Percentiles rank a stretch among this genome's conserved stretches.
phyloP scores from a whole-genome alignment of 2,888 invertebrate species.

The Ceriagrion tenellum region DNA sequence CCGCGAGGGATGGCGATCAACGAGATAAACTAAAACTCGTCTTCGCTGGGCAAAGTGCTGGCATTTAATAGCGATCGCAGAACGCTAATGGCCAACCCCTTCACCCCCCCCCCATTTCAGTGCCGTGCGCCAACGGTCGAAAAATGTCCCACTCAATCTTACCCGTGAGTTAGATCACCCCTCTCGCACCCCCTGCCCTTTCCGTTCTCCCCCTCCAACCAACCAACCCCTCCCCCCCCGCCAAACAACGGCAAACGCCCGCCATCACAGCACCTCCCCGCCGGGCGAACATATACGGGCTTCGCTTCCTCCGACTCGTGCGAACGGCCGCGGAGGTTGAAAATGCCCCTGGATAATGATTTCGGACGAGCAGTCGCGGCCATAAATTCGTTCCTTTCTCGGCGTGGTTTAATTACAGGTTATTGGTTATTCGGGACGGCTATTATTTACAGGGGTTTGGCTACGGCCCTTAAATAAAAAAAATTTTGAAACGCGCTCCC shows the following conservation, averaged over 20 bases:
- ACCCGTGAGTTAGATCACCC: not conserved
- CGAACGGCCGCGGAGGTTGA: not conserved
- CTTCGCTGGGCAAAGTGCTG: not conserved
- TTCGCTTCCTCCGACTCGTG: no score
- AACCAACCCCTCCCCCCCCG: no score
- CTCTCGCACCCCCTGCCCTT: no score
- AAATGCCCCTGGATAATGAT: constrained; percentile 29
- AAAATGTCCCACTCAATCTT: constrained; percentile 38
- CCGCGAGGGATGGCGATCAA: not conserved
- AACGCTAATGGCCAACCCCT: constrained; percentile 20
- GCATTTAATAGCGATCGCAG: constrained; percentile 40
- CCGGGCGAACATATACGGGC: no score
- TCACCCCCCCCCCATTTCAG: no score
- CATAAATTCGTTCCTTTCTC: constrained; percentile 55
- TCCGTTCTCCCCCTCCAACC: not conserved
- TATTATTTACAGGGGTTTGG: not conserved
- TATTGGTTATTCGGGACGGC: constrained; percentile 51
- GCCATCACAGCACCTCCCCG: no score
- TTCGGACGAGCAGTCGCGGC: constrained; percentile 18
- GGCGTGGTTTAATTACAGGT: constrained; percentile 48
- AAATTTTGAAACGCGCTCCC: not conserved
- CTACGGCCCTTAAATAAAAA: not conserved
- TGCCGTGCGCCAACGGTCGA: not conserved
- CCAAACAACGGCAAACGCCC: not conserved
- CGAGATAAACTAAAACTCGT: constrained; percentile 21